These are phyloP conservation scores for Ormyrus pomaceus DNA, from an alignment of 2,888 invertebrate species.

Conservation along the genomic window DNA sequence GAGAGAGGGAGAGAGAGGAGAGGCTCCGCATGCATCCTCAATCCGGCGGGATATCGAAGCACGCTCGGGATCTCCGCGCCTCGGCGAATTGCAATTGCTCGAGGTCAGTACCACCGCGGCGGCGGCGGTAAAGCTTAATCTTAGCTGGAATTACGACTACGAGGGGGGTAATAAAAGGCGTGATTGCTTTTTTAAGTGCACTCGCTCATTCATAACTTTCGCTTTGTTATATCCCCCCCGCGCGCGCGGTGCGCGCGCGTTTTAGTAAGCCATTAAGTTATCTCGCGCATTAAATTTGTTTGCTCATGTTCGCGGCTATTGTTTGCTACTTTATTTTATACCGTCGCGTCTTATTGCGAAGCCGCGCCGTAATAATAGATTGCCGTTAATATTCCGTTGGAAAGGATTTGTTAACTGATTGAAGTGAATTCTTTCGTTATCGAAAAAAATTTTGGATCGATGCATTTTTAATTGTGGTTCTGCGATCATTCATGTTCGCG, in stretches of 20 bases:
- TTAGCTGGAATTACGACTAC: background rate
- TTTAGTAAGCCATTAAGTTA: background rate
- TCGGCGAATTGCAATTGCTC: background rate
- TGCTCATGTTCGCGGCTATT: background rate
- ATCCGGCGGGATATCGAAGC: constrained; percentile 8
- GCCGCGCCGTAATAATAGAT: too few relatives aligned
- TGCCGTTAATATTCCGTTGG: too few relatives aligned
- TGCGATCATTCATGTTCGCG: too few relatives aligned
- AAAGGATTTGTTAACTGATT: too few relatives aligned
- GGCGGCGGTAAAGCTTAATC: constrained; percentile 12
- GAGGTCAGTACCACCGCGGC: background rate
- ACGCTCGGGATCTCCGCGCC: background rate
- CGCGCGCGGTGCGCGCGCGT: background rate
- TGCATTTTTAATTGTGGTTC: too few relatives aligned
- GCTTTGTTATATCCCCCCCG: background rate
- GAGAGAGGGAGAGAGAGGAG: too few relatives aligned
- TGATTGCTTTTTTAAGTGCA: background rate
- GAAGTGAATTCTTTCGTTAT: too few relatives aligned
- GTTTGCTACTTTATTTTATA: too few relatives aligned
- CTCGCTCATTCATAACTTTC: background rate
- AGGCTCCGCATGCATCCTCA: background rate
- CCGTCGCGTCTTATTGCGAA: too few relatives aligned
- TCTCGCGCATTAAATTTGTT: background rate
- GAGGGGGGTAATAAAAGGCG: background rate
- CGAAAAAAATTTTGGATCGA: too few relatives aligned